Evolutionary conservation across 1,140 invertebrate genomes (phyloP).

Genomic region (Episyrphus balteatus): DNA sequence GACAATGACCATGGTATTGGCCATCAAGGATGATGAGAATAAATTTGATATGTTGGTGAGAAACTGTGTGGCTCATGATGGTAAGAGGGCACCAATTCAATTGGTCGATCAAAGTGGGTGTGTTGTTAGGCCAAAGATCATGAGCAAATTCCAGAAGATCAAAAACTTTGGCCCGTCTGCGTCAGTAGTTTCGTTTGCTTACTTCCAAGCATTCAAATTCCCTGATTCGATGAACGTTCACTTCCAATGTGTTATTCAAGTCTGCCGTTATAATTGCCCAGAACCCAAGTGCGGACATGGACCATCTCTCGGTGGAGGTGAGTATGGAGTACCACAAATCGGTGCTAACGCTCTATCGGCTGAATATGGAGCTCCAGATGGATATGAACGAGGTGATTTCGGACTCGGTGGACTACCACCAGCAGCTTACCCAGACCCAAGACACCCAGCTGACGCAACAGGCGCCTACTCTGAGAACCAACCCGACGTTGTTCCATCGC

Average conservation of each 20-base stretch:
- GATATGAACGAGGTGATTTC: constrained; percentile 55
- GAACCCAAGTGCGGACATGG: constrained; percentile 71
- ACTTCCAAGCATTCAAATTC: constrained; percentile 96
- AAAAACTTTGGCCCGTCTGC: constrained; percentile 91
- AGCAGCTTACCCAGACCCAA: constrained; percentile 67
- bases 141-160: constrained; percentile 91
- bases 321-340: constrained; percentile 57
- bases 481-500: constrained; percentile 64
- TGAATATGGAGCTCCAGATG: constrained; percentile 55
- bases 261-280: constrained; percentile 85
- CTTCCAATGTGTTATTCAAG: constrained; percentile 94
- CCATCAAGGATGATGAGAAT: constrained; percentile 90
- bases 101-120: constrained; percentile 86
- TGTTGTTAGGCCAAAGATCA: constrained; percentile 84
- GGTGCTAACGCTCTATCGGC: constrained; percentile 44
- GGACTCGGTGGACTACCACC: constrained; percentile 65
- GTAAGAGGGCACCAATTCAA: constrained; percentile 83
- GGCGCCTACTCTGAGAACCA: constrained; percentile 71
- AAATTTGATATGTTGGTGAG: constrained; percentile 92
- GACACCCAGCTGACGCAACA: constrained; percentile 62
- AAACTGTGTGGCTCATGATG: constrained; percentile 89
- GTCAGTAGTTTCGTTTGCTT: constrained; percentile 86
- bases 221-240: constrained; percentile 95
- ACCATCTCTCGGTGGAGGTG: constrained; percentile 46
- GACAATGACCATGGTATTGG: constrained; percentile 92